phyloP scores from a whole-genome alignment of 2,113 vertebrate genomes.

The Protobothrops mucrosquamatus region DNA sequence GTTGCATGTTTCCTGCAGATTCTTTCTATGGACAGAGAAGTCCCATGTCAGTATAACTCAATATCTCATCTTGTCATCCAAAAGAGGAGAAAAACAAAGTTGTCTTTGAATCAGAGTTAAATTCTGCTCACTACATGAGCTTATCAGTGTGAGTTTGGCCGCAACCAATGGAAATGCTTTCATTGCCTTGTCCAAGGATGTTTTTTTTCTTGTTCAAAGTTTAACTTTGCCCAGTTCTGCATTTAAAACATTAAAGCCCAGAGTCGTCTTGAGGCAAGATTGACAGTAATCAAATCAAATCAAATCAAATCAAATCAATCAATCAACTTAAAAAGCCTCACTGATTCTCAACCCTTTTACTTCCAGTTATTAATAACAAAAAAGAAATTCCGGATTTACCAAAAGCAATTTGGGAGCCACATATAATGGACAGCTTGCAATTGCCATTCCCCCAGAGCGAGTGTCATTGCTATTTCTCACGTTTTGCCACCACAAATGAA shows the following conservation, averaged over 20 bases:
- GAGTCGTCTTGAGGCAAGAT: background rate
- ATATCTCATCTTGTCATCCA: background rate
- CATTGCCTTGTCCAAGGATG: background rate
- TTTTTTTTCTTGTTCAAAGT: background rate
- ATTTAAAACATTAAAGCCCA: background rate
- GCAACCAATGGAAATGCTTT: background rate
- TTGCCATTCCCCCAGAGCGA: background rate
- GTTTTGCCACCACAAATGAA: accelerated
- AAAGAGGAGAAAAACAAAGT: background rate
- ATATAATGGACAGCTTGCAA: background rate
- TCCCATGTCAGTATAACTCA: background rate
- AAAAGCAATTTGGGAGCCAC: background rate
- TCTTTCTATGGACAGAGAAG: background rate
- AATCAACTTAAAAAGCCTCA: background rate
- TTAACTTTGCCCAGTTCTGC: background rate
- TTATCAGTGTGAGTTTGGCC: background rate
- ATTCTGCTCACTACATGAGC: background rate
- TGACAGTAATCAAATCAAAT: too few species aligned
- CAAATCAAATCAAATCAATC: background rate
- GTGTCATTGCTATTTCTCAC: background rate
- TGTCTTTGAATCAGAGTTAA: background rate
- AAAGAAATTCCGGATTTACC: background rate
- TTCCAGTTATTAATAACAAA: background rate
- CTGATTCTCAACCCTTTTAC: background rate
- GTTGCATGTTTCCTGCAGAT: background rate